A percentile compares a stretch with the other conserved stretches of the same genome.
Conservation (phyloP, 2,113 vertebrate genomes). For the Delphinapterus leucas region DNA sequence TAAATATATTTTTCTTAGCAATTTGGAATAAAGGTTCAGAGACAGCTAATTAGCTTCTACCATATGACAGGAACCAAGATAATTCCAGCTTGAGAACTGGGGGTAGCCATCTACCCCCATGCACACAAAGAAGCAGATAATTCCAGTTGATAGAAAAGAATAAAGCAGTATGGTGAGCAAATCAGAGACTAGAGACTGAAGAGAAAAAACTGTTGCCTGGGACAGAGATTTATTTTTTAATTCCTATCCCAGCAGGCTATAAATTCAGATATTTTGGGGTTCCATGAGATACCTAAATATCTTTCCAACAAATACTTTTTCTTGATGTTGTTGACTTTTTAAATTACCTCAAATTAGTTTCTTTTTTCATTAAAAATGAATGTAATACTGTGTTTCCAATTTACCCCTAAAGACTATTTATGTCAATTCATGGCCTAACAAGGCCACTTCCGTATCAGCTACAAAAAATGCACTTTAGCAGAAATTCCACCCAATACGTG, state of each 20-base stretch:
- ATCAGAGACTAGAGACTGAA: background rate
- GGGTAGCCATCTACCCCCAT: background rate
- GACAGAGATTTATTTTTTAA: background rate
- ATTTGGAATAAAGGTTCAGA: background rate
- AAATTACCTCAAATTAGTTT: background rate
- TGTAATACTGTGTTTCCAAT: background rate
- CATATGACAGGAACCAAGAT: background rate
- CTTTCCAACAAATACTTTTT: background rate
- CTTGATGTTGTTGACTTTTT: background rate
- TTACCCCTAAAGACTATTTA: background rate
- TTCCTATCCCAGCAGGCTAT: background rate
- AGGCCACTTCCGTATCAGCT: background rate
- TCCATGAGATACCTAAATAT: background rate
- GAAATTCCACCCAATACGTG: background rate
- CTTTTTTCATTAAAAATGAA: background rate
- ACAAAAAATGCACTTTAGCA: background rate
- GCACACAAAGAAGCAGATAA: background rate
- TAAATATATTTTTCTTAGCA: background rate
- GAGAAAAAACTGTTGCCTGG: background rate
- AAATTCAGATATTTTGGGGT: background rate
- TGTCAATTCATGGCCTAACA: background rate
- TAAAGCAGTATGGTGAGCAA: background rate
- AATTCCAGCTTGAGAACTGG: background rate
- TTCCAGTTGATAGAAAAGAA: background rate
- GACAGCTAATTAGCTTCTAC: background rate